Evolutionary conservation across 2,113 vertebrate genomes (phyloP).

Genomic region (Tachuris rubrigastra): DNA sequence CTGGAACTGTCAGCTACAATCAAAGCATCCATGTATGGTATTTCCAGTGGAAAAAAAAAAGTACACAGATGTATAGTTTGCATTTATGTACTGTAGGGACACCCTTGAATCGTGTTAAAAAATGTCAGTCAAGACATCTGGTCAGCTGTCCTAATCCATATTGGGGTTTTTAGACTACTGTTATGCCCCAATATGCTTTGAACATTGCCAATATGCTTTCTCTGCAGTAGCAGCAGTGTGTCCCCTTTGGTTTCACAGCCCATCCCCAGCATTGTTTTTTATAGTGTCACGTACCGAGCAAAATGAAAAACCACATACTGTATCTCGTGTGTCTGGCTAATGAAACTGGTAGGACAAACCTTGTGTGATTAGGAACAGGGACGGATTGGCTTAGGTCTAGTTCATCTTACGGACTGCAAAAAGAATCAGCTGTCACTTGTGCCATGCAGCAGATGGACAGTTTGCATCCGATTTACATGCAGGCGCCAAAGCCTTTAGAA

Average conservation of each 20-base stretch:
- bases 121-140: constrained; percentile 86
- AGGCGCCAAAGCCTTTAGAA: constrained; percentile 85
- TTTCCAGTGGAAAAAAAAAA: constrained; percentile 66
- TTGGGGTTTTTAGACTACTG: constrained; percentile 82
- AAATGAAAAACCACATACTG: constrained; percentile 78
- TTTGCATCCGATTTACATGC: constrained; percentile 83
- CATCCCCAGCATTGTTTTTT: constrained; percentile 75
- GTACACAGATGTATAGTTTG: constrained; percentile 78
- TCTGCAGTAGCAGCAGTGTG: constrained; percentile 78
- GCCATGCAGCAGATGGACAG: constrained; percentile 87
- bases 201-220: constrained; percentile 85
- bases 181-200: constrained; percentile 85
- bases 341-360: constrained; percentile 80
- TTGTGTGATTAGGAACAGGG: constrained; percentile 78
- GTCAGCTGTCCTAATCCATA: constrained; percentile 83
- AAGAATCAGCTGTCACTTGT: constrained; percentile 85
- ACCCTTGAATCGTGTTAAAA: constrained; percentile 78
- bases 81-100: constrained; percentile 78
- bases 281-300: constrained; percentile 73
- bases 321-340: constrained; percentile 80
- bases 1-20: constrained; percentile 51
- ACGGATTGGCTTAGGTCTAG: constrained; percentile 80
- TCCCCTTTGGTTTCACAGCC: constrained; percentile 78
- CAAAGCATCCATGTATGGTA: constrained; percentile 55
- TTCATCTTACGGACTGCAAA: constrained; percentile 82